A percentile compares a stretch with the other conserved stretches of the same genome.
phyloP scores from a whole-genome alignment of 2,113 vertebrate species.

The Alces alces region DNA sequence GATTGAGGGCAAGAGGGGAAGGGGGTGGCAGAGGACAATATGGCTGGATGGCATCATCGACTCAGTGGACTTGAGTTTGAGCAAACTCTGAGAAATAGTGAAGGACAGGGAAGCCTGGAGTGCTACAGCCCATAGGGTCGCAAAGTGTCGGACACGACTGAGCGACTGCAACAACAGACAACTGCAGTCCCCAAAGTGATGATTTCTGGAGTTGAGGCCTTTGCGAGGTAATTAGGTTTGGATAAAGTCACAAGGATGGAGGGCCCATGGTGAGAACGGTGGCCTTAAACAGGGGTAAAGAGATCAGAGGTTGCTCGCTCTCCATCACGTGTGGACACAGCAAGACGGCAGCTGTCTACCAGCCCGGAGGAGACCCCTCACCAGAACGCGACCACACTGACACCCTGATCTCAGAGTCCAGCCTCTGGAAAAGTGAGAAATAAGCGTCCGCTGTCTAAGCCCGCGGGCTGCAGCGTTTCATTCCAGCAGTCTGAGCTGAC shows the following conservation, averaged over 20 bases:
- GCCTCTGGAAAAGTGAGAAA: neutral
- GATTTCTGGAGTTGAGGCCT: neutral
- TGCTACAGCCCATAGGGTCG: neutral
- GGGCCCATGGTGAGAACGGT: neutral
- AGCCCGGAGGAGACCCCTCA: neutral
- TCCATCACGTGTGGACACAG: neutral
- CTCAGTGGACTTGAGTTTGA: neutral
- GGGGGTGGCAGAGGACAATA: neutral
- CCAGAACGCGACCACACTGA: neutral
- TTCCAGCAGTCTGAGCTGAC: neutral
- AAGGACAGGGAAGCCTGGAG: neutral
- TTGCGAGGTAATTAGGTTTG: neutral
- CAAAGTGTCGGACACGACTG: neutral
- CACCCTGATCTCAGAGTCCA: neutral
- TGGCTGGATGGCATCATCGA: neutral
- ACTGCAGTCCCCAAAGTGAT: neutral
- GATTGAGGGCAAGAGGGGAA: neutral
- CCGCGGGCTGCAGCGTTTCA: neutral
- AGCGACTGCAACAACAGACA: rapidly evolving
- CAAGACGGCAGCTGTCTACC: neutral
- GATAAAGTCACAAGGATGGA: neutral
- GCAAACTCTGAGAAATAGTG: neutral
- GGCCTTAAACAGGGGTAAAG: neutral
- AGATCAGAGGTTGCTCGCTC: neutral
- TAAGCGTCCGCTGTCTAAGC: rapidly evolving